Evolutionary conservation across 2,888 invertebrate genomes (phyloP).

Genomic region (Bombyx huttoni): DNA sequence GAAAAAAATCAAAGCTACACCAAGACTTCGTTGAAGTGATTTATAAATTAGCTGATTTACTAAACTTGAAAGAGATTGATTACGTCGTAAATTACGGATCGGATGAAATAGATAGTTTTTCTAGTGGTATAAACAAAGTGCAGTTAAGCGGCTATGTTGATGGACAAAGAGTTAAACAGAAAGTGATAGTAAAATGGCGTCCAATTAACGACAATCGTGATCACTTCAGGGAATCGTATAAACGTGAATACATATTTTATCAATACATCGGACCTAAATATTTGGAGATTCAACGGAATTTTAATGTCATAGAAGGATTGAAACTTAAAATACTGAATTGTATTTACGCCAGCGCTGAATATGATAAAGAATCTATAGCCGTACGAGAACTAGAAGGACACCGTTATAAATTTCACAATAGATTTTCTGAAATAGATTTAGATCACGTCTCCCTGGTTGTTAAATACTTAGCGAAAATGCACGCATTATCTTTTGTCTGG

Average conservation of each 20-base stretch:
- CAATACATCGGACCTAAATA: slow-evolving; percentile 25
- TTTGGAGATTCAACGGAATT: slow-evolving; percentile 30
- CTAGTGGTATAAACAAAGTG: slow-evolving; percentile 30
- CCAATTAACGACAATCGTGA: slow-evolving; percentile 25
- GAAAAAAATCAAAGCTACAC: slow-evolving; percentile 37
- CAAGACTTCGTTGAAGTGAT: slow-evolving; percentile 35
- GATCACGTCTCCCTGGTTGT: slow-evolving; percentile 31
- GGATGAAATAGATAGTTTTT: slow-evolving; percentile 37
- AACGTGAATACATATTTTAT: slow-evolving; percentile 34
- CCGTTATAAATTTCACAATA: slow-evolving; percentile 22
- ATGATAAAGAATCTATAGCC: slow-evolving; percentile 35
- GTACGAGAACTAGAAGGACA: slow-evolving; percentile 14
- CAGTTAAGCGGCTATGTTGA: slow-evolving; percentile 27
- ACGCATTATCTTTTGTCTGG: slow-evolving; percentile 39
- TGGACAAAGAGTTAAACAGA: slow-evolving; percentile 29
- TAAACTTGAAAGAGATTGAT: slow-evolving; percentile 22
- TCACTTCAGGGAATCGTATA: slow-evolving; percentile 32
- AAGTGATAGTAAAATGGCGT: slow-evolving; percentile 38
- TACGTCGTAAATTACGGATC: slow-evolving; percentile 26
- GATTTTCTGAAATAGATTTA: slow-evolving; percentile 29
- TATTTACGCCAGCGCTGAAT: slow-evolving; percentile 26
- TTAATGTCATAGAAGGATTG: slow-evolving; percentile 38
- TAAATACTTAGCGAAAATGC: slow-evolving; percentile 46
- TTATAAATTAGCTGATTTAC: slow-evolving; percentile 27
- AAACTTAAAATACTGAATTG: slow-evolving; percentile 47